Conservation (phyloP, 2,113 vertebrate species). For the Falcunculus frontatus region DNA sequence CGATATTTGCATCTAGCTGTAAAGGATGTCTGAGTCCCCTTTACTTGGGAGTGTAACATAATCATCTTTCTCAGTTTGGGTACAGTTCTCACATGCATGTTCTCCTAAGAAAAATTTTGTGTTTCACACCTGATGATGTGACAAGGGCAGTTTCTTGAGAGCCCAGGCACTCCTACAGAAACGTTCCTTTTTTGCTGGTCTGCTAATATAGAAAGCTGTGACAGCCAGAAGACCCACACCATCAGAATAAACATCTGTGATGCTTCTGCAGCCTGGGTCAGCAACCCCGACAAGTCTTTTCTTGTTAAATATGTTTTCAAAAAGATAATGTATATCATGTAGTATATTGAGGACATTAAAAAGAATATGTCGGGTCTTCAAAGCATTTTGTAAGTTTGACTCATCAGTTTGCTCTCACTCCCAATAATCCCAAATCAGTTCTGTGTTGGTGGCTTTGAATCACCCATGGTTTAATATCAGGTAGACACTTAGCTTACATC, state of each 20-base stretch:
- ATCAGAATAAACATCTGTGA: neutral
- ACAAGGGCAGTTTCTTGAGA: neutral
- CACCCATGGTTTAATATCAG: neutral
- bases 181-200: neutral
- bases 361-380: neutral
- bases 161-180: neutral
- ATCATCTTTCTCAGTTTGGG: neutral
- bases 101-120: neutral
- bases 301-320: neutral
- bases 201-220: neutral
- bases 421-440: neutral
- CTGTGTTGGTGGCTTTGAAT: neutral
- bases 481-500: neutral
- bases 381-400: neutral
- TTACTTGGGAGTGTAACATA: neutral
- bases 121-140: neutral
- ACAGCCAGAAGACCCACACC: neutral
- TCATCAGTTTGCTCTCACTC: neutral
- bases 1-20: neutral
- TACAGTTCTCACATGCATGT: neutral
- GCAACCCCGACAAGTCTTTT: neutral
- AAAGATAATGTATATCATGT: neutral
- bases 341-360: neutral
- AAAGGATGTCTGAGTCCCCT: neutral
- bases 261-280: neutral